Evolutionary conservation across 1,140 invertebrate species (phyloP).

Genomic region (Aphelenchoides besseyi): DNA sequence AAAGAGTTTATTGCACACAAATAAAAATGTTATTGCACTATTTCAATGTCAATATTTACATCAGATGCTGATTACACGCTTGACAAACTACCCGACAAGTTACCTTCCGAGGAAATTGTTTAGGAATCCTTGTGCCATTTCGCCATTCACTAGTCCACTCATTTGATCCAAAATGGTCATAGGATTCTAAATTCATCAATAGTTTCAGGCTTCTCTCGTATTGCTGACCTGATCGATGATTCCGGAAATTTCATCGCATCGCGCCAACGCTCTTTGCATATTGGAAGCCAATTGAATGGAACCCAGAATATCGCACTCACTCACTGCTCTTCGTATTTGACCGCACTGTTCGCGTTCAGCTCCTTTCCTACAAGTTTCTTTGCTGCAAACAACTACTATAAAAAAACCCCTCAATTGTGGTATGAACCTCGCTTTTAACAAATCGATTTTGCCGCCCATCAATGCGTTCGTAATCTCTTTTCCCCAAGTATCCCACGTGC

Average conservation of each 20-base stretch:
- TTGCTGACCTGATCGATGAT: conserved; percentile 58
- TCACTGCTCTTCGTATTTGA: conserved; percentile 49
- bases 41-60: background rate
- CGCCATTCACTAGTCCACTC: conserved; percentile 56
- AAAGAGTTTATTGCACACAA: background rate
- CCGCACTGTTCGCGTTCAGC: conserved; percentile 61
- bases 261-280: conserved; percentile 47
- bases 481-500: conserved; percentile 60
- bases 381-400: conserved; percentile 45
- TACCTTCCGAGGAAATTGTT: conserved; percentile 58
- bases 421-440: conserved; percentile 54
- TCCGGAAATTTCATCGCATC: conserved; percentile 58
- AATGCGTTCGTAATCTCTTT: conserved; percentile 55
- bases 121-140: conserved; percentile 59
- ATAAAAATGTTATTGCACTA: background rate
- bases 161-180: conserved; percentile 52
- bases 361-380: conserved; percentile 60
- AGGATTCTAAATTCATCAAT: conserved; percentile 52
- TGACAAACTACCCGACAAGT: background rate
- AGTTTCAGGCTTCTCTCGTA: background rate
- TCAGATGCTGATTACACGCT: background rate
- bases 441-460: conserved; percentile 55
- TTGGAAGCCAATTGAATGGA: conserved; percentile 57
- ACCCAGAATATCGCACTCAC: conserved; percentile 57
- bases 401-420: background rate